phyloP scores from a whole-genome alignment of 2,797 vertebrate genomes.

The Sus cebifrons region DNA sequence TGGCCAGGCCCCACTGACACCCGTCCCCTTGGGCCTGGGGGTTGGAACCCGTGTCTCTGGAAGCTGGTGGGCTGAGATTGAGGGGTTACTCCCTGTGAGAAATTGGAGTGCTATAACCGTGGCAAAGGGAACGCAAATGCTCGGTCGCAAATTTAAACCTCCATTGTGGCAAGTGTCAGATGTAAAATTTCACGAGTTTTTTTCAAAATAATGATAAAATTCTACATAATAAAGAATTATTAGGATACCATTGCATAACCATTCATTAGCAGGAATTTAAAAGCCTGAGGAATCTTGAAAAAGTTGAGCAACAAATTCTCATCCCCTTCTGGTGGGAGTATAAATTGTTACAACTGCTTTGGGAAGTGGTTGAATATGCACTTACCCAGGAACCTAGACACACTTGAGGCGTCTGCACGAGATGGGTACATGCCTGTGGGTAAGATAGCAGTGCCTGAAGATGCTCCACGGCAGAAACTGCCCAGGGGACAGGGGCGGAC shows the following conservation, averaged over 20 bases:
- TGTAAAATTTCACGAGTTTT: neutral
- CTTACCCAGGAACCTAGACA: neutral
- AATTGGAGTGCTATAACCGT: neutral
- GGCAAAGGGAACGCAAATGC: neutral
- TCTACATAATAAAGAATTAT: neutral
- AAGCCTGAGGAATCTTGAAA: neutral
- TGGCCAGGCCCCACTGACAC: neutral
- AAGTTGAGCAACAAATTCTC: neutral
- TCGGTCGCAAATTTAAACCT: neutral
- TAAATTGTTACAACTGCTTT: neutral
- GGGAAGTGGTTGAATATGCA: neutral
- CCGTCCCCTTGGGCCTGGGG: too few species aligned
- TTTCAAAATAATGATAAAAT: neutral
- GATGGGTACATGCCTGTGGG: neutral
- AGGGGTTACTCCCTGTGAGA: neutral
- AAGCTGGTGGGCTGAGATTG: neutral
- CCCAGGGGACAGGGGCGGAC: neutral
- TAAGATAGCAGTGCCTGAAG: neutral
- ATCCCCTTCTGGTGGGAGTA: neutral
- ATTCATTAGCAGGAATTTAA: neutral
- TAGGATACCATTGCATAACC: neutral
- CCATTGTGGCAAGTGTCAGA: neutral
- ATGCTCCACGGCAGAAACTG: neutral
- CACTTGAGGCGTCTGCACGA: accelerated
- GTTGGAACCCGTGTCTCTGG: neutral